phyloP scores from a whole-genome alignment of 2,113 vertebrate genomes.

The Triplophysa siluroides region DNA sequence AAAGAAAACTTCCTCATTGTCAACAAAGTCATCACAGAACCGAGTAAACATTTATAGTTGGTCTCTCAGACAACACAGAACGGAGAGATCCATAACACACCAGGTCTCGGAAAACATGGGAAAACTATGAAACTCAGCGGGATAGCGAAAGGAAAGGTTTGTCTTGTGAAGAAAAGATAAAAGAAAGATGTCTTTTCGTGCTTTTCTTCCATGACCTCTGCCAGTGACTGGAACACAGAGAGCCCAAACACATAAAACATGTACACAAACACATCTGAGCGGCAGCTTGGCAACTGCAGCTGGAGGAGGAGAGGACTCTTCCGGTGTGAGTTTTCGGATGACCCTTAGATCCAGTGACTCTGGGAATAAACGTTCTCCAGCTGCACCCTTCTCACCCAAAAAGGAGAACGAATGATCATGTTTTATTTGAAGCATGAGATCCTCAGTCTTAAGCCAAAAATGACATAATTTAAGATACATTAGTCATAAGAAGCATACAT shows the following conservation, averaged over 20 bases:
- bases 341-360: slow-evolving; percentile 43
- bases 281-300: slow-evolving; percentile 63
- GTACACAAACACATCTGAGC: slow-evolving; percentile 64
- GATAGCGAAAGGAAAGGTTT: slow-evolving; percentile 32
- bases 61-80: not conserved
- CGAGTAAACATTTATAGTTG: slow-evolving; percentile 11
- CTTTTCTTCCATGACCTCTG: slow-evolving; percentile 66
- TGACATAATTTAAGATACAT: too few relatives aligned
- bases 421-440: not conserved
- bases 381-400: slow-evolving; percentile 30
- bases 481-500: too few relatives aligned
- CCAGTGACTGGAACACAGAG: slow-evolving; percentile 63
- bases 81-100: not conserved
- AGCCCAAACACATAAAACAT: slow-evolving; percentile 60
- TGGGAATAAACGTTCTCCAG: slow-evolving; percentile 42
- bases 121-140: slow-evolving; percentile 35
- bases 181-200: slow-evolving; percentile 1
- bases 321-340: slow-evolving; percentile 52
- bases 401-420: not conserved
- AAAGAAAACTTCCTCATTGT: not conserved
- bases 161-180: slow-evolving; percentile 51
- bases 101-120: slow-evolving; percentile 24
- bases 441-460: not conserved
- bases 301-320: slow-evolving; percentile 52
- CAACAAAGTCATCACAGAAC: slow-evolving; percentile 37